Evolutionary conservation across 1,140 invertebrate species (phyloP), one percentile per base, ranked within the genome.

Genomic region (Battus philenor): DNA sequence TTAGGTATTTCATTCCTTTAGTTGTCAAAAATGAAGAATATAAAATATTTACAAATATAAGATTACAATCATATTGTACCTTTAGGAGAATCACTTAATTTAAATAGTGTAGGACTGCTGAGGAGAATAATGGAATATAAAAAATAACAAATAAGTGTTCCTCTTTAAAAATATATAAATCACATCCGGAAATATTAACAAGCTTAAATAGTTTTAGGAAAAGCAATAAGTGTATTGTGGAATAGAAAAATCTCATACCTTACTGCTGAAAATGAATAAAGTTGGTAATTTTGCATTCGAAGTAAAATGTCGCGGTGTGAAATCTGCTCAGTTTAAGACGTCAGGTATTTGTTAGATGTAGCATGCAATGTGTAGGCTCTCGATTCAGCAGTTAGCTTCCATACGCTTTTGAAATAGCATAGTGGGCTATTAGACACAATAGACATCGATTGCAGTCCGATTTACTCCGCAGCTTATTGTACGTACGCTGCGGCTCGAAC

Each of bases 21-120:
- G 11, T 38, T 10, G 10, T 24, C 0, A 5, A 38, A 22, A 8
- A 12, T 18, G 33, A 24, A 38, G 8, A 38, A 24, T 38, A 24
- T 38, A 20, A 36, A 30, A 30, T 30, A 30, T 30, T 30, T 30
- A 30, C 29, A 30, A 9, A 30, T 30, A 11, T 30, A 30, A 11
- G 29, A 30, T 30, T 30, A 30, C 29, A 30, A 30, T 30, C 29
- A 30, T 30, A 30, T 30, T 30, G 29, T 30, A 30, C 10, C 29
- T 30, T 30, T 11, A 30, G 11, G 9, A 30, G 29, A 11, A 20
- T 38, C 10, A 38, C 17, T 22, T 38, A 24, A 38, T 38, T 20
- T 10, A 4, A 24, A 38, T 38, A 12, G n/a, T 12, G 16, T 36
- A 36, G 17, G 2, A 36, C 11, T 11, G 9, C 4, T 3, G 15